A percentile compares a stretch with the other conserved stretches of the same genome.
Conservation (phyloP, 2,888 invertebrate species). For the Campaea margaritaria region DNA sequence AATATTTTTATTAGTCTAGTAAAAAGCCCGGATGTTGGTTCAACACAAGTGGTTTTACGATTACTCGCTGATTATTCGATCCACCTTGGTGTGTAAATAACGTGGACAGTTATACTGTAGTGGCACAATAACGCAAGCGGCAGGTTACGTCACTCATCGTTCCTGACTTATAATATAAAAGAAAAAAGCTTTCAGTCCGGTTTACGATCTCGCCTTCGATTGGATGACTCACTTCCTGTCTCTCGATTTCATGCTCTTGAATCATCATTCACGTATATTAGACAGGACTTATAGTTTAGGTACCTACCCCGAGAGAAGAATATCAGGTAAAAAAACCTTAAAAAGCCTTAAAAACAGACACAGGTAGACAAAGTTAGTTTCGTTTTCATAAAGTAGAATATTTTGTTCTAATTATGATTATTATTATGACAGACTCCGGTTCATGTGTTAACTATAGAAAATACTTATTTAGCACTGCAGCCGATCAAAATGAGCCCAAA, state of each 20-base stretch:
- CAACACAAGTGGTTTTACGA: not conserved
- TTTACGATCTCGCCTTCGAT: conserved; percentile 2
- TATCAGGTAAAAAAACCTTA: too few relatives aligned
- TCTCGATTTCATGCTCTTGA: conserved; percentile 1
- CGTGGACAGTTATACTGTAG: conserved; percentile 9
- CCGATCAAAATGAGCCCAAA: too few relatives aligned
- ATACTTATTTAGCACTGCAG: too few relatives aligned
- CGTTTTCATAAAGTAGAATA: too few relatives aligned
- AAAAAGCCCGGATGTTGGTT: not conserved
- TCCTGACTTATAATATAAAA: conserved; percentile 17
- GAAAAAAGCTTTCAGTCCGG: conserved; percentile 5
- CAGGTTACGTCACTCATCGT: conserved; percentile 20
- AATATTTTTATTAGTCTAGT: not conserved
- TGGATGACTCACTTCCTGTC: conserved; percentile 21
- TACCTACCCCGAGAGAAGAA: too few relatives aligned
- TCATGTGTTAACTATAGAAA: too few relatives aligned
- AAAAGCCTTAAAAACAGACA: too few relatives aligned
- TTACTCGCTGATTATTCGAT: not conserved
- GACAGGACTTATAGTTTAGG: not conserved
- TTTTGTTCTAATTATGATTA: too few relatives aligned
- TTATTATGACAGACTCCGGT: too few relatives aligned
- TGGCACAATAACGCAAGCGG: conserved; percentile 10
- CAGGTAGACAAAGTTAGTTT: too few relatives aligned
- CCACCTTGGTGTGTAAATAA: not conserved
- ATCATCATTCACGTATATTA: conserved; percentile 8